Evolutionary conservation across 2,888 invertebrate species (phyloP), one percentile per base, ranked within the genome.

Genomic region (Tiliacea citrago): DNA sequence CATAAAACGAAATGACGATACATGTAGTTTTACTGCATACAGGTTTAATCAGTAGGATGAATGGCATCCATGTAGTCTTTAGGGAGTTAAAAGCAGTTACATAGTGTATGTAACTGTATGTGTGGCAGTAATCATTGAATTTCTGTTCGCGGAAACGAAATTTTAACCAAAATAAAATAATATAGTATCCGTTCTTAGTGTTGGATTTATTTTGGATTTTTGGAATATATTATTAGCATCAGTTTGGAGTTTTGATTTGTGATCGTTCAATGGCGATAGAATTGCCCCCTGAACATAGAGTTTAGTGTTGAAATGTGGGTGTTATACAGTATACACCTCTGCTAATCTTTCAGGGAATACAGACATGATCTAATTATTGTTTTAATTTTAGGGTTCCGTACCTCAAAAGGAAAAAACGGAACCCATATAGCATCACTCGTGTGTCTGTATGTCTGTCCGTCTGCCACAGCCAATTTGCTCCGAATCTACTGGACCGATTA

Each of bases 51-150:
- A 84, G 53, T 13, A 18, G 21, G 47, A 53, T 67, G 39, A 61
- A 63, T 35, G 12, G 83, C 51, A n/a, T 49, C 57, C 83, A 29
- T 49, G 68, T 77, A 78, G 42, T 78, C 83, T 75, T 57, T n/a
- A 24, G 76, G 76, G 82, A 75, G 21, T 62, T 35, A 35, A 35
- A 35, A 13, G 47, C 5, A 55, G 61, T 75, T 62, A 62, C 62
- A 45, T n/a, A 10, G 6, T 47, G n/a, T n/a, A n/a, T n/a, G n/a
- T n/a, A n/a, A n/a, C n/a, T n/a, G n/a, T n/a, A n/a, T 9, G 47
- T 53, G 61, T 24, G n/a, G n/a, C n/a, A 24, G 51, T 53, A 13
- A 81, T 73, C 18, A 76, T 73, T 73, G 49, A 47, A 58, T 42
- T 42, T 42, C 16, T 73, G 70, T 73, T 73, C n/a, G 16, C 2